Evolutionary conservation across 1,140 invertebrate genomes (phyloP).

Genomic region (Stenopsyche tienmushanensis): DNA sequence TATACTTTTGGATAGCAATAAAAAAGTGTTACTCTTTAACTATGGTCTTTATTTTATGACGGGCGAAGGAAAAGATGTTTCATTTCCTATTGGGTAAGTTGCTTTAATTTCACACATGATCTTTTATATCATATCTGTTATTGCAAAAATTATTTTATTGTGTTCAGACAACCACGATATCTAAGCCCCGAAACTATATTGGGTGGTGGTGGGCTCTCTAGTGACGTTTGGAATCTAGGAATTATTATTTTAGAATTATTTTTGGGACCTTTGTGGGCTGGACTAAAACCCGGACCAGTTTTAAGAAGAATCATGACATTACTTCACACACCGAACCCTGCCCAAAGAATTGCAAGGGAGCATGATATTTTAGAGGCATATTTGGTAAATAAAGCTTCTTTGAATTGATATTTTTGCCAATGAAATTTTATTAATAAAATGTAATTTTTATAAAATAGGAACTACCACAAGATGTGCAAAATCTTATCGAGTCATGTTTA

Average conservation of each 20-base stretch:
- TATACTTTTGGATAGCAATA: conserved; percentile 73
- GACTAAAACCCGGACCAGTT: conserved; percentile 70
- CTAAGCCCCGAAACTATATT: conserved; percentile 84
- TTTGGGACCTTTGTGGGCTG: conserved; percentile 68
- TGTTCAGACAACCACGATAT: conserved; percentile 71
- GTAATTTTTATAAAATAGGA: conserved; percentile 53
- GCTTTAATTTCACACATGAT: conserved; percentile 2
- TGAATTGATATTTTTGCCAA: conserved; percentile 1
- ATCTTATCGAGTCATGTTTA: conserved; percentile 69
- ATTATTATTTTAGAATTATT: conserved; percentile 81
- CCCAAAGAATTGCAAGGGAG: conserved; percentile 76
- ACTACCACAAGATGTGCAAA: conserved; percentile 60
- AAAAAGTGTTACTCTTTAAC: conserved; percentile 83
- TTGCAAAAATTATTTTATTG: conserved; percentile 23
- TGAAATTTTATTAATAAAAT: conserved; percentile 8
- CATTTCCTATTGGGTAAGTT: conserved; percentile 88
- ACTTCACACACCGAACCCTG: conserved; percentile 63
- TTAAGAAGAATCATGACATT: conserved; percentile 74
- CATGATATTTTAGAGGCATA: conserved; percentile 68
- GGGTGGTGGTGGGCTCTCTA: conserved; percentile 66
- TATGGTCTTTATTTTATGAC: conserved; percentile 94
- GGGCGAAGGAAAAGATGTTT: conserved; percentile 76
- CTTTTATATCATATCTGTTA: background rate
- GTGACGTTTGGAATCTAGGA: conserved; percentile 90
- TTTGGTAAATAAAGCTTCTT: conserved; percentile 53